A percentile compares a stretch with the other conserved stretches of the same genome.
phyloP scores from a whole-genome alignment of 2,888 invertebrate genomes.

The Andrena camellia region DNA sequence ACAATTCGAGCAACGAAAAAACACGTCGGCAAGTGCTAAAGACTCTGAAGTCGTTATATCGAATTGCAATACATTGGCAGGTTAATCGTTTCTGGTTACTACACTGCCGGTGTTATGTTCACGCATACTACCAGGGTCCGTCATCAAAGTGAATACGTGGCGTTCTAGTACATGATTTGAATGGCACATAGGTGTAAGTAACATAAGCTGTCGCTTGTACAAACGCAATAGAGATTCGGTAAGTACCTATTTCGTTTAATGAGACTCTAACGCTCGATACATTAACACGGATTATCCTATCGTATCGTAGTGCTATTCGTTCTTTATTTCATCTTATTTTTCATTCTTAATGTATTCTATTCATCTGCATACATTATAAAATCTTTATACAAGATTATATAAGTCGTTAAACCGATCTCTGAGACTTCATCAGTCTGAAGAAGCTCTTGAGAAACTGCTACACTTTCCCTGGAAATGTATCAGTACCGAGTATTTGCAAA shows the following conservation, averaged over 20 bases:
- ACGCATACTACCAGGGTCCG: slow-evolving; percentile 27
- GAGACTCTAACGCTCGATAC: slow-evolving; percentile 10
- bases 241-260: slow-evolving; percentile 15
- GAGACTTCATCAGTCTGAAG: not conserved
- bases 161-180: slow-evolving; percentile 27
- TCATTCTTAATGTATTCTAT: not conserved
- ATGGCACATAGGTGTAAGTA: slow-evolving; percentile 30
- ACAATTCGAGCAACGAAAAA: not conserved
- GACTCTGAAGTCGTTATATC: not conserved
- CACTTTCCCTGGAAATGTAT: not conserved
- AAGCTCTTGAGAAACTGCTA: not conserved
- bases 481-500: not conserved
- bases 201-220: slow-evolving; percentile 1
- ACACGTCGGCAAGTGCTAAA: not conserved
- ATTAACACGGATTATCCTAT: not conserved
- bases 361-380: not conserved
- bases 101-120: slow-evolving; percentile 27
- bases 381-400: not conserved
- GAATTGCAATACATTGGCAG: slow-evolving; percentile 31
- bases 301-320: not conserved
- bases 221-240: slow-evolving; percentile 11
- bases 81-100: slow-evolving; percentile 40
- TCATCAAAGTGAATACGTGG: slow-evolving; percentile 50
- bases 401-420: too few relatives aligned
- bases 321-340: not conserved